Evolutionary conservation across 1,140 invertebrate species (phyloP).

Genomic region (Brachionus paranguensis): DNA sequence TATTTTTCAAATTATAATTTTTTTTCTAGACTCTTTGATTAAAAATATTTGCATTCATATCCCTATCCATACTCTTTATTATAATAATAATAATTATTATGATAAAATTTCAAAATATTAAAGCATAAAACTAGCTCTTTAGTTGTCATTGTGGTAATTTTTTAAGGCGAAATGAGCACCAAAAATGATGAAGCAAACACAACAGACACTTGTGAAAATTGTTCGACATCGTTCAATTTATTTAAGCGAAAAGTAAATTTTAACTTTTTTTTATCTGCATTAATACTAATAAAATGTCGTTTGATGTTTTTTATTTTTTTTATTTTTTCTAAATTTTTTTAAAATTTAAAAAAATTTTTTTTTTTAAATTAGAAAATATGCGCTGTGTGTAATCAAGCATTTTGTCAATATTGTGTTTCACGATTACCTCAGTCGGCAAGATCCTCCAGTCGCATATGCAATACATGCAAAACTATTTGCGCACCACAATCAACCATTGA

Average conservation of each 20-base stretch:
- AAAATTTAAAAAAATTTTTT: background rate
- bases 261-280: background rate
- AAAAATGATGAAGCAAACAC: background rate
- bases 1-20: background rate
- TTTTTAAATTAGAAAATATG: slow-evolving; percentile 48
- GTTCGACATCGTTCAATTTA: slow-evolving; percentile 44
- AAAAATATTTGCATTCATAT: background rate
- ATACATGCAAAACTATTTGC: slow-evolving; percentile 47
- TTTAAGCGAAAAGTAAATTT: slow-evolving; percentile 47
- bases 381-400: slow-evolving; percentile 46
- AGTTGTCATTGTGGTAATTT: background rate
- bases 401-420: slow-evolving; percentile 48
- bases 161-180: background rate
- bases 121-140: background rate
- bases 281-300: background rate
- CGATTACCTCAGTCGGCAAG: slow-evolving; percentile 31
- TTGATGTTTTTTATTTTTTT: too few species aligned
- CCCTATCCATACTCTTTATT: background rate
- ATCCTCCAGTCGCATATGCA: slow-evolving; percentile 44
- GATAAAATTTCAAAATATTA: slow-evolving; percentile 14
- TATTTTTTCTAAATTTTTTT: too few species aligned
- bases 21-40: slow-evolving; percentile 18
- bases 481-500: slow-evolving; percentile 47
- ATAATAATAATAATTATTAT: slow-evolving; percentile 1
- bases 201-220: slow-evolving; percentile 45